A percentile compares a stretch with the other conserved stretches of the same genome.
phyloP scores from a whole-genome alignment of 1,140 invertebrate genomes.

The Aphidius gifuensis region DNA sequence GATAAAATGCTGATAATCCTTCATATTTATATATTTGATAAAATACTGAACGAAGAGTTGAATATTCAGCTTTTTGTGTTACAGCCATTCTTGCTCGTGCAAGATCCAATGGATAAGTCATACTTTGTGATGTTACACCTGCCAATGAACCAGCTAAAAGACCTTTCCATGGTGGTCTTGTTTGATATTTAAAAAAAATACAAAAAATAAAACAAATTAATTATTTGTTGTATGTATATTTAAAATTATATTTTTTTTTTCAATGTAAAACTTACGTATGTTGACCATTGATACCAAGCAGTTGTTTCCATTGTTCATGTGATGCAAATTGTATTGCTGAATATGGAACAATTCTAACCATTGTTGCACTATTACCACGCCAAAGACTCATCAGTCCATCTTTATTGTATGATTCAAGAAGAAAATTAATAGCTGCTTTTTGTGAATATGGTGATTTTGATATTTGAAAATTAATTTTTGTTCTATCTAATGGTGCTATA shows the following conservation, averaged over 20 bases:
- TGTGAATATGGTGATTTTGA: constrained; percentile 78
- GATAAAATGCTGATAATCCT: constrained; percentile 76
- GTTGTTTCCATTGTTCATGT: constrained; percentile 92
- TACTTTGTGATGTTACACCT: constrained; percentile 85
- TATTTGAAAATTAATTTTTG: constrained; percentile 97
- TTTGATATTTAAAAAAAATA: no score
- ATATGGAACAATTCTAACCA: constrained; percentile 95
- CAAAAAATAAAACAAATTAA: no score
- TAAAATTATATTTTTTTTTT: constrained; percentile 14
- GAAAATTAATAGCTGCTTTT: constrained; percentile 72
- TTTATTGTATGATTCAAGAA: constrained; percentile 65
- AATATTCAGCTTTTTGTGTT: constrained; percentile 73
- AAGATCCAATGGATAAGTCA: constrained; percentile 95
- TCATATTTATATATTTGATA: constrained; percentile 76
- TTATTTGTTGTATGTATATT: no score
- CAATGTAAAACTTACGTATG: constrained; percentile 57
- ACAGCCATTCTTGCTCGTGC: constrained; percentile 98
- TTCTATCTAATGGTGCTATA: constrained; percentile 94
- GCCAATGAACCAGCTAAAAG: constrained; percentile 92
- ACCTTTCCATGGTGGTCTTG: constrained; percentile 41
- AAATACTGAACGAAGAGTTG: constrained; percentile 73
- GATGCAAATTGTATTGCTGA: constrained; percentile 96
- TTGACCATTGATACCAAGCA: constrained; percentile 70
- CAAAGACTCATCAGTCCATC: constrained; percentile 85
- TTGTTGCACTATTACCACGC: constrained; percentile 96